A percentile compares a stretch with the other conserved stretches of the same genome.
phyloP scores from a whole-genome alignment of 1,140 invertebrate species.

The Anastatus disparis region DNA sequence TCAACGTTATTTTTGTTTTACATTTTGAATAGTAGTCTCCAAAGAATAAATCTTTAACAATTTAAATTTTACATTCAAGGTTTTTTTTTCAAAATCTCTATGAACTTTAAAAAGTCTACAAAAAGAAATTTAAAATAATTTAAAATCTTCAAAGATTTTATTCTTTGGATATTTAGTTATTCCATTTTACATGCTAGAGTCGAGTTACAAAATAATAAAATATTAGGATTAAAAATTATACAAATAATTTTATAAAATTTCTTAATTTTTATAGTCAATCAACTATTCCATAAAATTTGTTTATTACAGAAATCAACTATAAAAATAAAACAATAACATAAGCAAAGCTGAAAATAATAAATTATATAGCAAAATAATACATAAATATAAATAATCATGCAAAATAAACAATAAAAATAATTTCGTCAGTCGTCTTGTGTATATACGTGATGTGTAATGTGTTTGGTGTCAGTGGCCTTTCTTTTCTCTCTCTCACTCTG shows the following conservation, averaged over 20 bases:
- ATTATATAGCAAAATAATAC: neutral
- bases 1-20: too few relatives aligned
- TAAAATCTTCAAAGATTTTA: too few relatives aligned
- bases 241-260: slow-evolving; percentile 19
- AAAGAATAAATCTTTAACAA: too few relatives aligned
- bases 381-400: neutral
- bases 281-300: neutral
- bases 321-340: slow-evolving; percentile 13
- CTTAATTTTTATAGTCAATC: neutral
- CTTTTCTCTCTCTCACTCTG: too few relatives aligned
- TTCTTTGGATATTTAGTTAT: too few relatives aligned
- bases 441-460: slow-evolving; percentile 34
- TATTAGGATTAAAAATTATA: slow-evolving; percentile 29
- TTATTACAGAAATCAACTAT: neutral
- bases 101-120: too few relatives aligned
- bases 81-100: too few relatives aligned
- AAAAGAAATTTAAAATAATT: too few relatives aligned
- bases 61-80: too few relatives aligned
- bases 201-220: neutral
- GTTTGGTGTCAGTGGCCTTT: slow-evolving; percentile 26
- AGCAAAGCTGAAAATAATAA: neutral
- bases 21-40: too few relatives aligned
- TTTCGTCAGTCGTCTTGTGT: neutral
- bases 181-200: too few relatives aligned
- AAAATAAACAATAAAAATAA: slow-evolving; percentile 15